A percentile compares a stretch with the other conserved stretches of the same genome.
Evolutionary conservation across 2,888 invertebrate genomes (phyloP).

Genomic region (Poecilobothrus nobilitatus): DNA sequence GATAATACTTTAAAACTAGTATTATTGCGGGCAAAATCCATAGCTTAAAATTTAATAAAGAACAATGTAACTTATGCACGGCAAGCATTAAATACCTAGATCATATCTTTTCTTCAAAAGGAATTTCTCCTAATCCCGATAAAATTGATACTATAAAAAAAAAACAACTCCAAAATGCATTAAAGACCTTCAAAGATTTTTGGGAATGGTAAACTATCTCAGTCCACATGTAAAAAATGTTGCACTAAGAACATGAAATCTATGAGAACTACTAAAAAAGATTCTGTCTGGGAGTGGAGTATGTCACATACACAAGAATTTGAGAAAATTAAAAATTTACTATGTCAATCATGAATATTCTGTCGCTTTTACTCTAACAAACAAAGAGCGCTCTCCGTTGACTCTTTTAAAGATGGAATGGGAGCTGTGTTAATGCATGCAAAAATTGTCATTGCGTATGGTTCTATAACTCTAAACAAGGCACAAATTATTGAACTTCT

Average conservation of each 20-base stretch:
- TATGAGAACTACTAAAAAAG: too few species aligned
- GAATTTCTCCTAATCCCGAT: constrained; percentile 20
- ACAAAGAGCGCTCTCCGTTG: constrained; percentile 16
- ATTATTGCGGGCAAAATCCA: too few species aligned
- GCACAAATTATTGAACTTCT: constrained; percentile 11
- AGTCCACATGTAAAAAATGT: constrained; percentile 21
- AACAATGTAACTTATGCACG: constrained; percentile 18
- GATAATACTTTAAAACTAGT: too few species aligned
- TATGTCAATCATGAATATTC: too few species aligned
- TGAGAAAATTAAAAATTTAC: too few species aligned
- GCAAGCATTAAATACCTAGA: too few species aligned
- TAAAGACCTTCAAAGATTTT: constrained; percentile 23
- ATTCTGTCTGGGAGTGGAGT: too few species aligned
- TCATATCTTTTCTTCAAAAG: too few species aligned
- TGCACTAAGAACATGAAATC: too few species aligned
- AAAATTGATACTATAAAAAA: constrained; percentile 21
- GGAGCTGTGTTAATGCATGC: background rate
- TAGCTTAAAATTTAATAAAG: constrained; percentile 15
- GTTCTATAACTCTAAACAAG: constrained; percentile 9
- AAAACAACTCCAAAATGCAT: constrained; percentile 18
- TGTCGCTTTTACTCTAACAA: too few species aligned
- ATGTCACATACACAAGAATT: too few species aligned
- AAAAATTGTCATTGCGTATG: constrained; percentile 13
- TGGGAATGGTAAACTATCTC: constrained; percentile 24
- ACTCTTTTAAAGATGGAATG: constrained; percentile 10